Evolutionary conservation across 2,888 invertebrate species (phyloP).

Genomic region (Diabrotica balteata): DNA sequence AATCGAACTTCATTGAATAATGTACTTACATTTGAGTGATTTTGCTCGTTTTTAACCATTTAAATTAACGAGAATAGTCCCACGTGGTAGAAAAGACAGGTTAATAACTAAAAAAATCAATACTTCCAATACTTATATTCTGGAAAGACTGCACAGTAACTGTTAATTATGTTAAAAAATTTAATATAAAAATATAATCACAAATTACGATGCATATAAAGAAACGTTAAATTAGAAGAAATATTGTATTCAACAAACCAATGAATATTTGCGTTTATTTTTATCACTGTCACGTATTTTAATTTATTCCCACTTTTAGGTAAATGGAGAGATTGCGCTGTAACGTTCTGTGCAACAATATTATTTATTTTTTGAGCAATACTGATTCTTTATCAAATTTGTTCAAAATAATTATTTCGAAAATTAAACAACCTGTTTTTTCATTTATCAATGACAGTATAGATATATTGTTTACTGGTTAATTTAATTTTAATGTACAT

Average conservation of each 20-base stretch:
- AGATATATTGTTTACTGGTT: too few relatives aligned
- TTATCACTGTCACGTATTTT: not conserved
- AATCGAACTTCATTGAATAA: slow-evolving; percentile 8
- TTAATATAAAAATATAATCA: too few relatives aligned
- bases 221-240: not conserved
- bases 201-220: too few relatives aligned
- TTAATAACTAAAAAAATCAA: slow-evolving; percentile 25
- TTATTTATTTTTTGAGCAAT: too few relatives aligned
- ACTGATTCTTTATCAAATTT: not conserved
- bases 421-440: slow-evolving; percentile 5
- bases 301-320: too few relatives aligned
- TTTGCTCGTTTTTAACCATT: slow-evolving; percentile 30
- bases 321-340: not conserved
- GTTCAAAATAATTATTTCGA: not conserved
- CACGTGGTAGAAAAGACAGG: slow-evolving; percentile 34
- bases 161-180: too few relatives aligned
- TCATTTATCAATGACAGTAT: too few relatives aligned
- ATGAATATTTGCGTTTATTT: slow-evolving; percentile 2
- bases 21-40: slow-evolving; percentile 27
- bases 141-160: too few relatives aligned
- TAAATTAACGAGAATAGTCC: slow-evolving; percentile 15
- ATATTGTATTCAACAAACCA: not conserved
- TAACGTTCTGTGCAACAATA: not conserved
- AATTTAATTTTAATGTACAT: too few relatives aligned
- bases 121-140: not conserved